A percentile compares a stretch with the other conserved stretches of the same genome.
Conservation (phyloP, 2,113 vertebrate genomes). For the Elephantulus edwardii region DNA sequence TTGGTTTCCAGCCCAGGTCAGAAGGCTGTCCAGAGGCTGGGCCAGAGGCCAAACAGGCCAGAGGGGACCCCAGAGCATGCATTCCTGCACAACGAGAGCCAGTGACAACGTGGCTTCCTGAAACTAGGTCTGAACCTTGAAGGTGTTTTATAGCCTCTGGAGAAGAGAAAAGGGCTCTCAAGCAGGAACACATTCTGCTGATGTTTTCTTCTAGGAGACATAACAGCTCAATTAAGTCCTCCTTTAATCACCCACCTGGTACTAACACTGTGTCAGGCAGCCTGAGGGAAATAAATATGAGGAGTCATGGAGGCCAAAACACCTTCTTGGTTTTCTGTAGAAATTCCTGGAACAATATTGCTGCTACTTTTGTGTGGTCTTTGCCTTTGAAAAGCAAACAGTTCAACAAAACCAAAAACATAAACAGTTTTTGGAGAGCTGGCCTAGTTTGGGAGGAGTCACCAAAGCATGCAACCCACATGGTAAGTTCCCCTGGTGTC, state of each 20-base stretch:
- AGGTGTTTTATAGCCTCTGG: not conserved
- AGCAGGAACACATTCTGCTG: not conserved
- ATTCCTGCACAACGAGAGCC: not conserved
- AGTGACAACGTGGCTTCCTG: not conserved
- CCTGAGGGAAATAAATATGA: not conserved
- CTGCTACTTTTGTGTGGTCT: not conserved
- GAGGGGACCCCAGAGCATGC: not conserved
- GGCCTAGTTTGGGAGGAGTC: not conserved
- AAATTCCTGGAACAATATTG: not conserved
- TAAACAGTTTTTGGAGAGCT: not conserved
- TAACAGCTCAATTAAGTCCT: not conserved
- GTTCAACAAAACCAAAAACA: not conserved
- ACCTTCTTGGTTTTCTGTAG: not conserved
- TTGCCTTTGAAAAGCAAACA: not conserved
- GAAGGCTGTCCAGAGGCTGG: not conserved
- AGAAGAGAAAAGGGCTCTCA: not conserved
- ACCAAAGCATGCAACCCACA: not conserved
- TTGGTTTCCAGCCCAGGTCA: not conserved
- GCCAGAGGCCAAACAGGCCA: not conserved
- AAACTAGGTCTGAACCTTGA: not conserved
- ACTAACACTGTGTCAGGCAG: not conserved
- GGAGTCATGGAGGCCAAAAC: not conserved
- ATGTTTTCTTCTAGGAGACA: not conserved
- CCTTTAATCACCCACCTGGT: not conserved
- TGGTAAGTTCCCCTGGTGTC: accelerated